Conservation (phyloP, 2,113 vertebrate genomes). For the Anoplopoma fimbria region DNA sequence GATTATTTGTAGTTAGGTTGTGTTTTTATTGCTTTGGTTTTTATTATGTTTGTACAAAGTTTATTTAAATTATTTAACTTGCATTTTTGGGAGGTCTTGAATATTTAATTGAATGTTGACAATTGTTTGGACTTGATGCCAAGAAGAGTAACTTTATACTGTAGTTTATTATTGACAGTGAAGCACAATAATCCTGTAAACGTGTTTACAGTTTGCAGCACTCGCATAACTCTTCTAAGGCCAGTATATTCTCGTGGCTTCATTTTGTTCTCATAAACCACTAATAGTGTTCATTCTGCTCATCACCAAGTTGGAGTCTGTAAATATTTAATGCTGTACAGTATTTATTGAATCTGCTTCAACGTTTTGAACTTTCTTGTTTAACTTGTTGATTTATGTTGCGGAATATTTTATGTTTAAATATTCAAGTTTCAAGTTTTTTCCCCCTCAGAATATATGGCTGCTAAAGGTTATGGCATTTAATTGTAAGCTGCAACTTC, state of each 20-base stretch:
- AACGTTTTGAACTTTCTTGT: constrained; percentile 4
- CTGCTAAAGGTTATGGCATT: constrained; percentile 33
- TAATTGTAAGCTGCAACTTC: constrained; percentile 53
- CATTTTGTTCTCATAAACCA: constrained; percentile 25
- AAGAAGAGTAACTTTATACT: constrained; percentile 12
- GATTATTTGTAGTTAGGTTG: background rate
- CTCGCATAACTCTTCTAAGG: constrained; percentile 16
- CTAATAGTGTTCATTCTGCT: constrained; percentile 16
- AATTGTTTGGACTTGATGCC: constrained; percentile 12
- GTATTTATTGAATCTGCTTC: constrained; percentile 75
- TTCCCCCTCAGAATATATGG: constrained; percentile 21
- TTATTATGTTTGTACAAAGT: constrained; percentile 19
- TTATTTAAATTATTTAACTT: constrained; percentile 52
- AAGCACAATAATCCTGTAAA: constrained; percentile 42
- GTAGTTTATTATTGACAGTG: constrained; percentile 9
- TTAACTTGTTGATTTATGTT: background rate
- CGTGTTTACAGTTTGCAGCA: constrained; percentile 39
- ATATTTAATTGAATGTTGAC: constrained; percentile 37
- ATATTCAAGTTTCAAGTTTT: constrained; percentile 28
- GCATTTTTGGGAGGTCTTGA: constrained; percentile 1
- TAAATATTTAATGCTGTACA: constrained; percentile 78
- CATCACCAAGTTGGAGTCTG: constrained; percentile 30
- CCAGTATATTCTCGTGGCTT: constrained; percentile 26
- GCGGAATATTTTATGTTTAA: constrained; percentile 24
- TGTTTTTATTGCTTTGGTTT: constrained; percentile 18